Evolutionary conservation across 2,113 vertebrate species (phyloP).

Genomic region (Prinia subflava): DNA sequence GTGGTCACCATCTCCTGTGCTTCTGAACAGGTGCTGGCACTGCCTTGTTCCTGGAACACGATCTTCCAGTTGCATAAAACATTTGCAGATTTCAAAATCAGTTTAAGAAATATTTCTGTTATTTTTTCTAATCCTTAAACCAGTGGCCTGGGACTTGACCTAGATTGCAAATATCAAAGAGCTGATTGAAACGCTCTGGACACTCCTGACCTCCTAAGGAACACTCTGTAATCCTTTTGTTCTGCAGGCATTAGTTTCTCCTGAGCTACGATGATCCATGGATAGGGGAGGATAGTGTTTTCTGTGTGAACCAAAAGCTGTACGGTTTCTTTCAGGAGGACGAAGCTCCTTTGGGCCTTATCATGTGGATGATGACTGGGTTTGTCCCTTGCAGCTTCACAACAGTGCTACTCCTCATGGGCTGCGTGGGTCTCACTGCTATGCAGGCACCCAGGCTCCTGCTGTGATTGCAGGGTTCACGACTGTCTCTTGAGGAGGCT

Average conservation of each 20-base stretch:
- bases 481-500: background rate
- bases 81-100: background rate
- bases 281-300: background rate
- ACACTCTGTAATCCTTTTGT: background rate
- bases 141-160: background rate
- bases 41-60: background rate
- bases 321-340: background rate
- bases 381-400: background rate
- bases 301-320: background rate
- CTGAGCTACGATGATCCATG: background rate
- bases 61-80: background rate
- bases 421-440: background rate
- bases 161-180: background rate
- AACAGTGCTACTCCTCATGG: accelerated
- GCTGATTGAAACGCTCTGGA: background rate
- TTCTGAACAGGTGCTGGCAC: background rate
- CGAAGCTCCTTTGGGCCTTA: background rate
- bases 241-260: background rate
- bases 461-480: no score
- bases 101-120: background rate
- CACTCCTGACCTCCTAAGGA: background rate
- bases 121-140: background rate
- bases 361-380: background rate
- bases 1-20: background rate
- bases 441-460: accelerated